phyloP scores from a whole-genome alignment of 2,888 invertebrate species.

The Homarus gammarus region DNA sequence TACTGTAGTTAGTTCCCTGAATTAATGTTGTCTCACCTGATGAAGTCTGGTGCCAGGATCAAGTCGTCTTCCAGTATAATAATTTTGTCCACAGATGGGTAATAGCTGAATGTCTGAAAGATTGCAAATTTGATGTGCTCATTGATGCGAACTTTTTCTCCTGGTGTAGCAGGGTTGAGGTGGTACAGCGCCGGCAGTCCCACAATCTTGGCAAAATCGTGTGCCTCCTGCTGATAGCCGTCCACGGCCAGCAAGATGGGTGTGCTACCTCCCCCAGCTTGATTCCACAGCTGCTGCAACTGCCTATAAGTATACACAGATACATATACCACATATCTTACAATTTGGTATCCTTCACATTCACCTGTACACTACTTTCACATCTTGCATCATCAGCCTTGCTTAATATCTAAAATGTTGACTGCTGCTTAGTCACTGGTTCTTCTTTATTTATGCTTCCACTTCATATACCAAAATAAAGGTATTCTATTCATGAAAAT shows the following conservation, averaged over 20 bases:
- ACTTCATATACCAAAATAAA: too few species aligned
- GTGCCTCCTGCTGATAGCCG: conserved; percentile 48
- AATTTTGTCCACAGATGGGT: conserved; percentile 44
- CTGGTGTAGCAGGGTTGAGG: conserved; percentile 49
- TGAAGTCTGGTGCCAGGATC: conserved; percentile 69
- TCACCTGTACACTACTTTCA: too few species aligned
- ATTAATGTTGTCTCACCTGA: conserved; percentile 44
- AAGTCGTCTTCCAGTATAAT: conserved; percentile 72
- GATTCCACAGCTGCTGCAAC: conserved; percentile 51
- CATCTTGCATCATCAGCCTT: too few species aligned
- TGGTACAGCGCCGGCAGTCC: conserved; percentile 57
- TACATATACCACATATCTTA: neutral
- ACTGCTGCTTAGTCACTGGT: too few species aligned
- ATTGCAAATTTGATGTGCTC: conserved; percentile 65
- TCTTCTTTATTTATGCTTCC: too few species aligned
- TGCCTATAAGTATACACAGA: conserved; percentile 12
- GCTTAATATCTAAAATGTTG: too few species aligned
- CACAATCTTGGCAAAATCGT: conserved; percentile 36
- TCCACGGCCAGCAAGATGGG: conserved; percentile 68
- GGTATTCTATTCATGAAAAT: too few species aligned
- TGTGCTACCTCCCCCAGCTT: conserved; percentile 49
- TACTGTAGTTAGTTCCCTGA: too few species aligned
- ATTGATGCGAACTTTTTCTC: conserved; percentile 54
- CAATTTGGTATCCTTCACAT: too few species aligned
- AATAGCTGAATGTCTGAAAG: conserved; percentile 48